Base-by-base conservation (phyloP, 1,140 invertebrate species). In the Neuroterus valhalla region DNA sequence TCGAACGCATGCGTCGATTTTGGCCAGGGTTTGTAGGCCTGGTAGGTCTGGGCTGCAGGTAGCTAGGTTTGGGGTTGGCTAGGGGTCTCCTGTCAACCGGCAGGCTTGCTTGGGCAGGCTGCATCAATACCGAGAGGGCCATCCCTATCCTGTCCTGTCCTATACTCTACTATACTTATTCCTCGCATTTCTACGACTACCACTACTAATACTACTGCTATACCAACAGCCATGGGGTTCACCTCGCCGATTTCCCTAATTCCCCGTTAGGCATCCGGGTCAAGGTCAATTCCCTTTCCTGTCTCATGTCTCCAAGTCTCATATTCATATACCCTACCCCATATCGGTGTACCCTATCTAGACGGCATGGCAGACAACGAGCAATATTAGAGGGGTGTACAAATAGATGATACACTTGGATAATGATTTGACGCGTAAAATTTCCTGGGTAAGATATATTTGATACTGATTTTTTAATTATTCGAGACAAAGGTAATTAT, bases 41-140 rank as follows among this genome's bases (percentile, higher is more conserved):
- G 79, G 79, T 82, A 86, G 82, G 83, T 86, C 85, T 89, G 87
- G 86, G 87, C 87, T 88, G 88, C 84, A 87, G 85, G 86, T 87
- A 85, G 83, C 84, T 85, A 71, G 81, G 82, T 84, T 78, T 38
- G 31, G 31, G 31, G 6, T 38, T 38, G 5, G 31, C 31, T 38
- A 38, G 31, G 31, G 80, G 80, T 72, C 74, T 83, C 79, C 82
- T 84, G 81, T 84, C 85, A 84, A 81, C 81, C 79, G 77, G 81
- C 81, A 38, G 31, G 31, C 31, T 38, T 38, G 31, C 3, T 38
- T 38, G 31, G 8, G 31, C 31, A 80, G 77, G 78, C 78, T 84
- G 81, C 82, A 83, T 83, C 84, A 78, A 85, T 86, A 85, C 80
- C 77, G 72, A 68, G 80, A 70, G 74, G 75, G 77, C 44, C n/a